Percentiles rank a stretch among this genome's conserved stretches.
Evolutionary conservation across 2,113 vertebrate species (phyloP).

Genomic region (Anguilla rostrata): DNA sequence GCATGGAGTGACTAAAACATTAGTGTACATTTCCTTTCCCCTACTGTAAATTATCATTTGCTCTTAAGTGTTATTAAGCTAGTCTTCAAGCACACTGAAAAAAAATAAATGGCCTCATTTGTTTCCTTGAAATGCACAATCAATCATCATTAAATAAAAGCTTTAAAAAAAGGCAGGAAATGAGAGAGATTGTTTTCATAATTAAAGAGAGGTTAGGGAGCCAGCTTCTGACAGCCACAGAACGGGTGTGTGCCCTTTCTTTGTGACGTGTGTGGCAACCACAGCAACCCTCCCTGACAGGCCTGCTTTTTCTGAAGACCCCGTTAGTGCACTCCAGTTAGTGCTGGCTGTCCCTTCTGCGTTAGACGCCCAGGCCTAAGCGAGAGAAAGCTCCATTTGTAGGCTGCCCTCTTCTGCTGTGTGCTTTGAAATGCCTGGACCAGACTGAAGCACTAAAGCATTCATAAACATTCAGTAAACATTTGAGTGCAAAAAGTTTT

Average conservation of each 20-base stretch:
- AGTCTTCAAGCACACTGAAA: constrained; percentile 19
- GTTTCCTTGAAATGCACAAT: constrained; percentile 21
- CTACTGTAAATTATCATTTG: constrained; percentile 5
- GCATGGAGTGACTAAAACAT: constrained; percentile 2
- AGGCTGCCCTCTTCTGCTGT: background rate
- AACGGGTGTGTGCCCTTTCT: background rate
- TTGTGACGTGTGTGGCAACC: background rate
- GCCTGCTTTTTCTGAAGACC: background rate
- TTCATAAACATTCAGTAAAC: background rate
- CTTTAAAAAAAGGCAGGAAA: constrained; percentile 12
- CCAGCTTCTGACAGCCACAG: background rate
- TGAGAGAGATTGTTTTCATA: constrained; percentile 4
- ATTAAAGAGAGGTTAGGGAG: background rate
- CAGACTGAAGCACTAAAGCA: background rate
- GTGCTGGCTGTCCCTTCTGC: background rate
- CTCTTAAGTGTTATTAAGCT: constrained; percentile 15
- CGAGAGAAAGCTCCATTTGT: background rate
- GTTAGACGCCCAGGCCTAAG: background rate
- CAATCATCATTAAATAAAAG: constrained; percentile 31
- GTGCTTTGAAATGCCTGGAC: background rate
- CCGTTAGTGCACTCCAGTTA: background rate
- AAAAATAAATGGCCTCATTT: constrained; percentile 26
- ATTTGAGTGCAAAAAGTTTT: too few relatives aligned
- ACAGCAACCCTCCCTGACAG: background rate
- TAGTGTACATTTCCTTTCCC: background rate